These are phyloP conservation scores for Peromyscus polionotus DNA, from an alignment of 2,113 vertebrate genomes.

Conservation along the genomic window DNA sequence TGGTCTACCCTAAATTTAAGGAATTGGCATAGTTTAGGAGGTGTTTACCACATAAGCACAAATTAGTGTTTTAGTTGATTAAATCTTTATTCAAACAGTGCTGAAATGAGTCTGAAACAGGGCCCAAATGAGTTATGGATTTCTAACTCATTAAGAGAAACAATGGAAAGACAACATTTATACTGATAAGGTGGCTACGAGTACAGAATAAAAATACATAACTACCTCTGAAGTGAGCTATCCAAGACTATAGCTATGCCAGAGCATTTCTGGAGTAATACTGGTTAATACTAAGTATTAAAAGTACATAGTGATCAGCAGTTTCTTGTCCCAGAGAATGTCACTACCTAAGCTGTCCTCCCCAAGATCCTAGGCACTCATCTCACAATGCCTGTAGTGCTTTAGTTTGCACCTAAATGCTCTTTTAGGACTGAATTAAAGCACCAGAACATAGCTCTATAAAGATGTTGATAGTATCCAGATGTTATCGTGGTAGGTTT, in stretches of 20 bases:
- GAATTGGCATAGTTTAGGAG: neutral
- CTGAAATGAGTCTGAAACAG: neutral
- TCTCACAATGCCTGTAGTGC: neutral
- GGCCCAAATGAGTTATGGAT: neutral
- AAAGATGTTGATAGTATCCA: neutral
- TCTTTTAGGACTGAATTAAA: neutral
- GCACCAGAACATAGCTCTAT: neutral
- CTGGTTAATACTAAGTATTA: neutral
- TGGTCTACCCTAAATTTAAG: neutral
- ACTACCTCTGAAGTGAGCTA: neutral
- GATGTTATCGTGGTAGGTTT: neutral
- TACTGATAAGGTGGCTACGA: neutral
- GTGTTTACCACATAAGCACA: slow-evolving; percentile 25
- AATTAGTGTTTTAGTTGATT: neutral
- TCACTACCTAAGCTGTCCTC: neutral
- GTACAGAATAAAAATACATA: neutral
- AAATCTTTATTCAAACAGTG: neutral
- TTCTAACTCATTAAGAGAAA: neutral
- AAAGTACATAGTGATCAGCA: neutral
- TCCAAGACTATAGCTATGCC: neutral
- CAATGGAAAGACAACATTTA: neutral
- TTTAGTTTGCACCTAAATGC: neutral
- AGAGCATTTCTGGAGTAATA: neutral
- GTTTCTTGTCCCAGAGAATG: neutral
- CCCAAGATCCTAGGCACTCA: neutral